Conservation (phyloP, 2,113 vertebrate genomes). For the Macrotis lagotis region DNA sequence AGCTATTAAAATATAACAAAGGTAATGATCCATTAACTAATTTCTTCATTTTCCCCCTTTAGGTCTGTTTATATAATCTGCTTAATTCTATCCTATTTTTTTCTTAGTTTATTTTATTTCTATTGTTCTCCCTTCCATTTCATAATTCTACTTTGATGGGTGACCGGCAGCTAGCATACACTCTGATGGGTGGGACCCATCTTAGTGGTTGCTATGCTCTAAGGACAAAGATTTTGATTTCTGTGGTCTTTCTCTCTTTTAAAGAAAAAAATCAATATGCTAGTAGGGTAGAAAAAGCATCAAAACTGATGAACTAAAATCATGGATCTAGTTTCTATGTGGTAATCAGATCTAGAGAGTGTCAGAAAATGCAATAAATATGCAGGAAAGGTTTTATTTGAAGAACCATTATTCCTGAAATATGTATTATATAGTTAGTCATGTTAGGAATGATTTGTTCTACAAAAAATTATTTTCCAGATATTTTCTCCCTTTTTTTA, state of each 20-base stretch:
- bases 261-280: constrained; percentile 4
- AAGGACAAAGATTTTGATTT: neutral
- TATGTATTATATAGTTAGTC: neutral
- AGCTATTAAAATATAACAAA: constrained; percentile 9
- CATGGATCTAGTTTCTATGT: neutral
- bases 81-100: neutral
- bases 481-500: neutral
- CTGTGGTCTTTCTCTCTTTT: neutral
- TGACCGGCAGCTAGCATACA: neutral
- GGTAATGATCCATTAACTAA: neutral
- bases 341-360: neutral
- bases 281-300: neutral
- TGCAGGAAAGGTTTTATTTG: neutral
- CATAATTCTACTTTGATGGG: neutral
- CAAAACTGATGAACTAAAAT: neutral
- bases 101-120: neutral
- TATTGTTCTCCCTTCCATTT: neutral
- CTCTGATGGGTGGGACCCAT: neutral
- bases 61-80: neutral
- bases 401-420: neutral
- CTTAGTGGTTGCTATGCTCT: neutral
- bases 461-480: neutral
- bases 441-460: constrained; percentile 1
- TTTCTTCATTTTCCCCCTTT: neutral
- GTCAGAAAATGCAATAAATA: neutral